Evolutionary conservation across 2,888 invertebrate genomes (phyloP), one percentile per base, ranked within the genome.

Genomic region (Euplagia quadripunctaria): DNA sequence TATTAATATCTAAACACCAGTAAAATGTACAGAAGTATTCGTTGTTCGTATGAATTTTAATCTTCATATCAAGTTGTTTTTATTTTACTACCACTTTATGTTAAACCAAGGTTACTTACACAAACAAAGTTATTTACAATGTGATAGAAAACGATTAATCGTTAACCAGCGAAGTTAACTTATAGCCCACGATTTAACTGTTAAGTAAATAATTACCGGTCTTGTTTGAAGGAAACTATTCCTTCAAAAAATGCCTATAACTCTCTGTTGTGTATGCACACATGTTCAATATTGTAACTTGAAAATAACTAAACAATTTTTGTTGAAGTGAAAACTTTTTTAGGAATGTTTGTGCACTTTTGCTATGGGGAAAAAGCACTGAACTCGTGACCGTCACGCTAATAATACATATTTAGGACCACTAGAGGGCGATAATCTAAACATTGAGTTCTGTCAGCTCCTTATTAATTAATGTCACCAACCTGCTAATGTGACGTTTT

Each of bases 121-220:
- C 31, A 61, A 61, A 31, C 20, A 16, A 20, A 31, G 14, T 16
- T 69, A 61, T 43, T 16, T 41, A 61, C 42, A 43, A 46, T 20
- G 20, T 46, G 58, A 20, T 42, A 46, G 14, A 46, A 41, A 42
- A 55, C n/a, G 7, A 14, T 68, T 43, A 58, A 58, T 58, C 20
- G 68, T 68, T 68, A 4, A 58, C 20, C 20, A 58, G 58, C 46
- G 16, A 55, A 42, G n/a, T 43, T 68, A 58, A 55, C 46, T 43
- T 58, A 46, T 43, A 58, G 41, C 46, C 52, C 58, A 68, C 68
- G 68, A 58, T 68, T 68, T 46, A 14, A 43, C 42, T 61, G 46
- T 55, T n/a, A 67, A 41, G 6, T 51, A n/a, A 55, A n/a, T 43
- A 14, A 16, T 43, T 51, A 46, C 20, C 20, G 42, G 20, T 58